A percentile compares a stretch with the other conserved stretches of the same genome.
phyloP scores from a whole-genome alignment of 2,888 invertebrate species.

The Scotopteryx bipunctaria region DNA sequence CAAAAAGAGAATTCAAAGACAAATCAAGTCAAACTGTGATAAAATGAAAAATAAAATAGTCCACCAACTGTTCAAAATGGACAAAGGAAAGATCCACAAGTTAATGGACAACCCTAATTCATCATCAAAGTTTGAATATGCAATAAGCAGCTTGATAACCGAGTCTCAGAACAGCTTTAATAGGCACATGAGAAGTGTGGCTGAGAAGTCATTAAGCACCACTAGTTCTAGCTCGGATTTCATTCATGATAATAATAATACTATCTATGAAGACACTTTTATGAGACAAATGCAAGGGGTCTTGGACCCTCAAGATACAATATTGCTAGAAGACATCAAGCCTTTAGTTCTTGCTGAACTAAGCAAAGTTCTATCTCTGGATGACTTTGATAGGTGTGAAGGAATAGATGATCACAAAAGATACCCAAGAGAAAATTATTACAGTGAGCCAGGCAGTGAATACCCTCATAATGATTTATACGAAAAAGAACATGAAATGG shows the following conservation, averaged over 20 bases:
- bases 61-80: slow-evolving; percentile 78
- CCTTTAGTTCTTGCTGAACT: slow-evolving; percentile 84
- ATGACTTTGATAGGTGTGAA: slow-evolving; percentile 60
- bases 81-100: slow-evolving; percentile 76
- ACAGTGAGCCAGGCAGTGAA: slow-evolving; percentile 39
- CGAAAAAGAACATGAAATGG: slow-evolving; percentile 36
- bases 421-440: slow-evolving; percentile 42
- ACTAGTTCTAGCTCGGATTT: slow-evolving; percentile 64
- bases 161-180: slow-evolving; percentile 78
- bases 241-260: slow-evolving; percentile 84
- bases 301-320: slow-evolving; percentile 82
- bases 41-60: slow-evolving; percentile 78
- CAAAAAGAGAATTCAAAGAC: slow-evolving; percentile 55
- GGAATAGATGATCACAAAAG: slow-evolving; percentile 38
- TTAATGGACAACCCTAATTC: slow-evolving; percentile 76
- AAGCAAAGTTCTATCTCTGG: slow-evolving; percentile 79
- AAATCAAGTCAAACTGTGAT: slow-evolving; percentile 63
- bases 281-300: slow-evolving; percentile 86
- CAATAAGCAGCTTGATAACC: slow-evolving; percentile 74
- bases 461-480: slow-evolving; percentile 39
- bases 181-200: slow-evolving; percentile 70
- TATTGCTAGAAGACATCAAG: slow-evolving; percentile 82
- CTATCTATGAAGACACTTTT: slow-evolving; percentile 89
- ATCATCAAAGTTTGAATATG: slow-evolving; percentile 80
- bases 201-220: slow-evolving; percentile 70